A percentile compares a stretch with the other conserved stretches of the same genome.
Conservation (phyloP, 2,888 invertebrate species). For the Pseudococcus viburni region DNA sequence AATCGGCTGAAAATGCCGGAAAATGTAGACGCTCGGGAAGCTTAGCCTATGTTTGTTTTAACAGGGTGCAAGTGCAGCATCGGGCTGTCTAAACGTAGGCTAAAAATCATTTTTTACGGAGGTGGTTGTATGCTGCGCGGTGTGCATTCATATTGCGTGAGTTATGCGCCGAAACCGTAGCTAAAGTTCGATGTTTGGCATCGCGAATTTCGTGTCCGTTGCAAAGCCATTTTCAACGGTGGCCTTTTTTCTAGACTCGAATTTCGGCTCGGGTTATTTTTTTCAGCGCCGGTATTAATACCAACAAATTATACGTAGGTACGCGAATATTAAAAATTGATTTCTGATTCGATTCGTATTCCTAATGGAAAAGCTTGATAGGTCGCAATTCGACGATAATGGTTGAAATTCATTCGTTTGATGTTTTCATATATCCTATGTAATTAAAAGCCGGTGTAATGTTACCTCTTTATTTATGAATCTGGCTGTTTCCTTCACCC, state of each 20-base stretch:
- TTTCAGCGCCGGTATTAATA: not conserved
- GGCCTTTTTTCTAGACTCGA: not conserved
- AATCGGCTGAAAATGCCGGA: conserved; percentile 1
- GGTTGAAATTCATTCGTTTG: not conserved
- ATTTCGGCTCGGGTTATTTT: not conserved
- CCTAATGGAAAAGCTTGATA: not conserved
- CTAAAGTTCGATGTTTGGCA: not conserved
- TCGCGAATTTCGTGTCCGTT: not conserved
- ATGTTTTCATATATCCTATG: not conserved
- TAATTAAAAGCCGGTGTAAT: conserved; percentile 9
- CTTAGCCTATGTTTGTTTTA: conserved; percentile 45
- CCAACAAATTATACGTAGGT: not conserved
- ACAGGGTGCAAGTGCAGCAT: conserved; percentile 37
- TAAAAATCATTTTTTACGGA: conserved; percentile 32
- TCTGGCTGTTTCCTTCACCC: not conserved
- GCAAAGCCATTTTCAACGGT: not conserved
- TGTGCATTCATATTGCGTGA: not conserved
- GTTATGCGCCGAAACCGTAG: conserved; percentile 20
- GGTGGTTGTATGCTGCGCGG: conserved; percentile 9
- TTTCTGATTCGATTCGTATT: not conserved
- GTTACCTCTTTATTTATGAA: not conserved
- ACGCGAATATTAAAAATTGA: not conserved
- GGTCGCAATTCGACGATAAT: conserved; percentile 10
- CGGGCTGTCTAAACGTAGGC: not conserved
- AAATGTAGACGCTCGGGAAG: conserved; percentile 29